Percentiles rank a stretch among this genome's conserved stretches.
Evolutionary conservation across 2,888 invertebrate species (phyloP).

Genomic region (Falcaria lacertinaria): DNA sequence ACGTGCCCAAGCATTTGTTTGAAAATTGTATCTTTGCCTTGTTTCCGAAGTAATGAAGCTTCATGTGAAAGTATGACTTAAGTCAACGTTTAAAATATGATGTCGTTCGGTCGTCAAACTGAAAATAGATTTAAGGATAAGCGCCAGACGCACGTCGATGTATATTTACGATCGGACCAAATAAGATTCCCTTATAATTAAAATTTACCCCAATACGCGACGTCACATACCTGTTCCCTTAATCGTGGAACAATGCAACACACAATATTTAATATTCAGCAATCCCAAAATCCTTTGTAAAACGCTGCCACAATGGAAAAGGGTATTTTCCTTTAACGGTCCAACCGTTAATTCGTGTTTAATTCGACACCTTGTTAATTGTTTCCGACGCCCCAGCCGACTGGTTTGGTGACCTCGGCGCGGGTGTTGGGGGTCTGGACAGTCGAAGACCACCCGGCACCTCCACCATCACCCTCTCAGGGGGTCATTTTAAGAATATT

Average conservation of each 20-base stretch:
- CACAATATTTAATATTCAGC: conserved; percentile 76
- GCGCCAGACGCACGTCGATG: neutral
- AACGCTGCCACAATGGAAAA: conserved; percentile 72
- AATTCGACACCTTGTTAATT: conserved; percentile 81
- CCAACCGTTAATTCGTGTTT: conserved; percentile 77
- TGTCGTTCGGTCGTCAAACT: neutral
- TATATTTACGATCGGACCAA: conserved; percentile 12
- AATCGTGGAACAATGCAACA: conserved; percentile 70
- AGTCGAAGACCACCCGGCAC: conserved; percentile 49
- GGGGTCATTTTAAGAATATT: conserved; percentile 79
- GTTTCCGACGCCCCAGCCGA: conserved; percentile 70
- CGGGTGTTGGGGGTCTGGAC: conserved; percentile 52
- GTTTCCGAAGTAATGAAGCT: neutral
- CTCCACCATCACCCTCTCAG: conserved; percentile 44
- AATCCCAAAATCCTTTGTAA: conserved; percentile 76
- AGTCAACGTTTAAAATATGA: neutral
- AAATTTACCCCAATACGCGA: conserved; percentile 44
- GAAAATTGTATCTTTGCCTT: too few relatives aligned
- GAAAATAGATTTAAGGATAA: neutral
- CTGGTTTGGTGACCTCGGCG: conserved; percentile 70
- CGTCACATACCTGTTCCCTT: conserved; percentile 49
- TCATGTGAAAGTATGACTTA: neutral
- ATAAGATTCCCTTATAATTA: conserved; percentile 38
- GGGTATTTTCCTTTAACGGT: conserved; percentile 76
- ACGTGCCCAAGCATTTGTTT: neutral